phyloP scores from a whole-genome alignment of 2,888 invertebrate species.

The Listrodromus nycthemerus region DNA sequence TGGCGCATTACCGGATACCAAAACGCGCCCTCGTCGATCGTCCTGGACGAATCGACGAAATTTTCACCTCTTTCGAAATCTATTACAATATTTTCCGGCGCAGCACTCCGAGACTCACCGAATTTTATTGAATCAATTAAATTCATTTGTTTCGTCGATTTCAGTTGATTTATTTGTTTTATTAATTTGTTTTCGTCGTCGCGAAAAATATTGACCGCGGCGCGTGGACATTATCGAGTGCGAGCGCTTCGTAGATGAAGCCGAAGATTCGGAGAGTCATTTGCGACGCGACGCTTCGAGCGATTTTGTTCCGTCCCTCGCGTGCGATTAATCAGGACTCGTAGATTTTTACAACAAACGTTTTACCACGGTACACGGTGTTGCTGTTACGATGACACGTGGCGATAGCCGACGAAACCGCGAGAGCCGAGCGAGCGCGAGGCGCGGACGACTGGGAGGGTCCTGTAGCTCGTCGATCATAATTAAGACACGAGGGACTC shows the following conservation, averaged over 20 bases:
- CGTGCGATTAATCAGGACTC: slow-evolving; percentile 2
- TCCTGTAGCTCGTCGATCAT: slow-evolving; percentile 67
- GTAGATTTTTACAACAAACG: background rate
- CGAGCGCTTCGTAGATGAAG: background rate
- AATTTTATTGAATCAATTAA: background rate
- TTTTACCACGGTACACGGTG: background rate
- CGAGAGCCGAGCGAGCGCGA: background rate
- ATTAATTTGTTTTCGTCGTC: too few species aligned
- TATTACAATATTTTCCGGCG: background rate
- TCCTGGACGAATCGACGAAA: background rate
- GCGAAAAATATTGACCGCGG: too few species aligned
- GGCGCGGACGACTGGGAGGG: slow-evolving; percentile 23
- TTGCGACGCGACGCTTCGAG: too few species aligned
- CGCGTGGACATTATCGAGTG: too few species aligned
- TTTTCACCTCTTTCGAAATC: background rate
- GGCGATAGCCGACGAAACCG: slow-evolving; percentile 11
- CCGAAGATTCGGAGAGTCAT: background rate
- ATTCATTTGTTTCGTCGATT: too few species aligned
- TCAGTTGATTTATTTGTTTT: too few species aligned
- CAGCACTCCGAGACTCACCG: background rate
- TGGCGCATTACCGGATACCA: slow-evolving; percentile 50
- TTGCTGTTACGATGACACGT: slow-evolving; percentile 14
- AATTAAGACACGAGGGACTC: slow-evolving; percentile 69
- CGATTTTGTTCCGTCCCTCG: background rate
- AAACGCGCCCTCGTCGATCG: slow-evolving; percentile 4